These are phyloP conservation scores for Rissa tridactyla DNA, from an alignment of 2,113 vertebrate species.

Conservation along the genomic window DNA sequence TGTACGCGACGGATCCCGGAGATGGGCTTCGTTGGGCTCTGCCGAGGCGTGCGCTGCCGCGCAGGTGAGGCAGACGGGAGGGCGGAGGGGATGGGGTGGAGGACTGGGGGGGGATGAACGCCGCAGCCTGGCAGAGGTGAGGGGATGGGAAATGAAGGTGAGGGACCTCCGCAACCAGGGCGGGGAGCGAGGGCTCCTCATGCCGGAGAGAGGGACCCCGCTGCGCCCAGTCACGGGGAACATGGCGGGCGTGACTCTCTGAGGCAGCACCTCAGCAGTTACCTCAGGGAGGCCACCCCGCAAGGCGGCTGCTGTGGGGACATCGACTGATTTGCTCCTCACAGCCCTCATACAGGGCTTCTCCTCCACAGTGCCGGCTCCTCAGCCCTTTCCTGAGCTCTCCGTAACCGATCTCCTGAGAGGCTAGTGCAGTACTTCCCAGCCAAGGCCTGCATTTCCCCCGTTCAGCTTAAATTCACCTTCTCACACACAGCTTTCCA, in stretches of 20 bases:
- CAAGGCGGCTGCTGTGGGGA: accelerated
- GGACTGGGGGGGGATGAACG: accelerated
- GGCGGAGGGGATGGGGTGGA: neutral
- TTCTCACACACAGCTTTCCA: neutral
- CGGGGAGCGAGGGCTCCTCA: accelerated
- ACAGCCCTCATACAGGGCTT: neutral
- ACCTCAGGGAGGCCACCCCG: neutral
- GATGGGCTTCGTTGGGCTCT: accelerated
- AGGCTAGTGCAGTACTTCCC: no score
- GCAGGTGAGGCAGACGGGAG: neutral
- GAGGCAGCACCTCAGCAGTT: neutral
- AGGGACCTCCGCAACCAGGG: accelerated
- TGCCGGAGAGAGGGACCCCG: neutral
- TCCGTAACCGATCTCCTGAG: neutral
- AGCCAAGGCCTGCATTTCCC: neutral
- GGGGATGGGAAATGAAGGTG: neutral
- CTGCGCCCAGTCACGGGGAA: neutral
- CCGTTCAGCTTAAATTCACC: neutral
- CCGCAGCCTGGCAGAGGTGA: neutral
- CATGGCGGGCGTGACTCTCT: neutral
- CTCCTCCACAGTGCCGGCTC: accelerated
- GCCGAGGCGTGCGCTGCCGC: neutral
- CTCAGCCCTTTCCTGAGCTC: neutral
- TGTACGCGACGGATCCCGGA: no score
- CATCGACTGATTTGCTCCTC: accelerated